Evolutionary conservation across 2,888 invertebrate species (phyloP), one percentile per base, ranked within the genome.

Genomic region (Phyto melanocephala): DNA sequence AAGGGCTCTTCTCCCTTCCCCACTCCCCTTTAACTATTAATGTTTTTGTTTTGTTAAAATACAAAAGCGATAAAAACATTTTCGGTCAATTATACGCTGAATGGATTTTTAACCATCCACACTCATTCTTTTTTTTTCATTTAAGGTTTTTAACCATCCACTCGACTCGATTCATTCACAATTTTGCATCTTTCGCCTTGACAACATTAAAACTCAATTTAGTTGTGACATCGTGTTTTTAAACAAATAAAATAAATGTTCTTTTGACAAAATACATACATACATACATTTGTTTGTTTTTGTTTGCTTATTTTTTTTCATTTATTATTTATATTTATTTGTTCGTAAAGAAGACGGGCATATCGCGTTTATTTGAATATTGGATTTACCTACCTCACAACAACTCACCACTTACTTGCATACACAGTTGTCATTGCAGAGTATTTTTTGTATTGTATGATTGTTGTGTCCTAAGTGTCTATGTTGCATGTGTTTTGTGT

Each of bases 161-260:
- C 17, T 52, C 67, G 28, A 28, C 17, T 47, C 40, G 28, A 20
- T 50, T 37, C 17, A 15, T 60, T 40, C 37, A 52, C 35, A 37
- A 47, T 52, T 58, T 58, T 63, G 50, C 42, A 35, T 63, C 40
- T 63, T 24, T 85, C 62, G 22, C 54, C 65, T 79, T 87, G 86
- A 88, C 87, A 86, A 90, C 89, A 90, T 89, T 87, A 87, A 88
- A 90, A 89, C 88, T 89, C 90, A 90, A 90, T 90, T 90, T 81
- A 82, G 82, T 89, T 87, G 87, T 90, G 90, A 89, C 90, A 90
- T 87, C 86, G 87, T 80, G 60, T 70, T 70, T 86, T 86, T 88
- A 89, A 89, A 86, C 88, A 90, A 90, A 90, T 90, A 90, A 90
- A 90, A 90, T 89, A 90, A 89, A 89, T 88, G 90, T 89, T 88